phyloP scores from a whole-genome alignment of 2,888 invertebrate species.

The Acrobeloides nanus region DNA sequence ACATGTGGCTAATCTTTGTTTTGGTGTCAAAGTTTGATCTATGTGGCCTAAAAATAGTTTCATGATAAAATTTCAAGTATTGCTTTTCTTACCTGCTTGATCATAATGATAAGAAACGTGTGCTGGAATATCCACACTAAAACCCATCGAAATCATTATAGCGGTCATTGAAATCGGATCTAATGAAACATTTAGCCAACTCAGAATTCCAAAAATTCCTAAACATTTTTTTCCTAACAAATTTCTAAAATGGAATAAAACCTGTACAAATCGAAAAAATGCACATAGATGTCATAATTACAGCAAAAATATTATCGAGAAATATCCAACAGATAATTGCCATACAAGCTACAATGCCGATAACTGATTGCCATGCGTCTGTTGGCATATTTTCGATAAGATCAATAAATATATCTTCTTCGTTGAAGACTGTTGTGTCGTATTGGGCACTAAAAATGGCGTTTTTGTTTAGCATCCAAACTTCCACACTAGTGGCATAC shows the following conservation, averaged over 20 bases:
- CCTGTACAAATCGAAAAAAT: constrained; percentile 40
- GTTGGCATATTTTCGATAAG: constrained; percentile 52
- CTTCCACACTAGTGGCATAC: too few species aligned
- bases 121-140: constrained; percentile 48
- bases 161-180: constrained; percentile 51
- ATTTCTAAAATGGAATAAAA: too few species aligned
- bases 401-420: constrained; percentile 49
- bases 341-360: constrained; percentile 42
- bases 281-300: constrained; percentile 40
- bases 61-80: constrained; percentile 1
- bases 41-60: neutral
- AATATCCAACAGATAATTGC: constrained; percentile 46
- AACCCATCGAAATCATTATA: constrained; percentile 50
- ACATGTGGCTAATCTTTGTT: constrained; percentile 25
- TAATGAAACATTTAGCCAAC: constrained; percentile 40
- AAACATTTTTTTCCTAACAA: too few species aligned
- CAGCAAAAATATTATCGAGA: constrained; percentile 47
- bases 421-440: constrained; percentile 43
- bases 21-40: neutral
- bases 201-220: constrained; percentile 45
- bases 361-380: constrained; percentile 45
- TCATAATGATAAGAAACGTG: constrained; percentile 48
- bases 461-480: too few species aligned
- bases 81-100: constrained; percentile 14
- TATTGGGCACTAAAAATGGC: constrained; percentile 24